phyloP scores from a whole-genome alignment of 2,113 vertebrate species.

The Stomatorhinus ivindoensis region DNA sequence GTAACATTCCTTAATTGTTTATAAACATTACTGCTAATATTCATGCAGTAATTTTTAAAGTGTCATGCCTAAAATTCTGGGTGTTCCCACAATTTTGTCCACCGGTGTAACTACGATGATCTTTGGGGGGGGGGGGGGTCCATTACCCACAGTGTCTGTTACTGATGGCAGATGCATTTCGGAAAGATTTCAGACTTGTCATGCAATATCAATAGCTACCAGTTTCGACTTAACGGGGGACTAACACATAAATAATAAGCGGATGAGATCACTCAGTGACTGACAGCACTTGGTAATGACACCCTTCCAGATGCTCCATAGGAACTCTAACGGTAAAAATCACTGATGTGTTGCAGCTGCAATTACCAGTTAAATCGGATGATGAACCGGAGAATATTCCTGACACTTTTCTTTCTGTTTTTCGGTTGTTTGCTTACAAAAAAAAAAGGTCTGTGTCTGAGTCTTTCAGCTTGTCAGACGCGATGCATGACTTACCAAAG shows the following conservation, averaged over 20 bases:
- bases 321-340: background rate
- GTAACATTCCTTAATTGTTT: no score
- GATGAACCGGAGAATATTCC: background rate
- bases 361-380: background rate
- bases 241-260: background rate
- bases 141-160: background rate
- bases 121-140: background rate
- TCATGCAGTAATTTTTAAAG: no score
- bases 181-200: background rate
- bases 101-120: background rate
- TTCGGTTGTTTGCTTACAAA: background rate
- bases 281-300: background rate
- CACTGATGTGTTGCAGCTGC: background rate
- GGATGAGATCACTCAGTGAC: background rate
- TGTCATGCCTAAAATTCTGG: background rate
- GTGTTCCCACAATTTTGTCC: background rate
- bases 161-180: background rate
- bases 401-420: background rate
- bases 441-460: background rate
- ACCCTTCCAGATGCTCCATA: background rate
- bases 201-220: background rate
- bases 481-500: background rate
- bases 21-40: no score
- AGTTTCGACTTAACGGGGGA: background rate
- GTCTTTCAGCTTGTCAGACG: background rate